A percentile compares a stretch with the other conserved stretches of the same genome.
These are phyloP conservation scores for Leptinotarsa tumamoca DNA, from an alignment of 2,888 invertebrate species.

Conservation along the genomic window DNA sequence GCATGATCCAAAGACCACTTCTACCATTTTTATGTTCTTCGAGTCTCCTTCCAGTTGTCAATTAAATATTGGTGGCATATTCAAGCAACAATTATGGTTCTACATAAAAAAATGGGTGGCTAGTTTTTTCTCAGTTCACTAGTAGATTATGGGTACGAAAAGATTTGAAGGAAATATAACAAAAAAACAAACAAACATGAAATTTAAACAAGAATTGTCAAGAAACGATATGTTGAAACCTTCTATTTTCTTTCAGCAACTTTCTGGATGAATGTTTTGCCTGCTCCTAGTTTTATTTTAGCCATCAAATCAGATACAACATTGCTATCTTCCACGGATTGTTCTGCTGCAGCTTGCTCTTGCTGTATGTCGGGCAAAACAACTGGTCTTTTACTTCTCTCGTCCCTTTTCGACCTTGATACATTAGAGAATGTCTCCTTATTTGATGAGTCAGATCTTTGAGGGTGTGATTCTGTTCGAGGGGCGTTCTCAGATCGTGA, in stretches of 20 bases:
- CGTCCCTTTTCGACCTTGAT: too few species aligned
- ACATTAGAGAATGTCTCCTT: too few species aligned
- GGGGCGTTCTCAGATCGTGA: neutral
- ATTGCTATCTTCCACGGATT: neutral
- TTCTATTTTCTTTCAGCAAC: neutral
- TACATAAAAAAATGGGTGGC: too few species aligned
- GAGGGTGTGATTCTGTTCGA: too few species aligned
- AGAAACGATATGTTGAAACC: neutral
- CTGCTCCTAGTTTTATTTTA: neutral
- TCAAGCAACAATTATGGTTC: too few species aligned
- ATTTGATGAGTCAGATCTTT: too few species aligned
- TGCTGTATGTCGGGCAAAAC: neutral
- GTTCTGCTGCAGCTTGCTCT: neutral
- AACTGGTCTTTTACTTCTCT: neutral
- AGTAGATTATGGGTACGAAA: too few species aligned
- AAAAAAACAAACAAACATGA: neutral
- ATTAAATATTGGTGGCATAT: too few species aligned
- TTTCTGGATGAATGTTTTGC: neutral
- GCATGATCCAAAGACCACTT: too few species aligned
- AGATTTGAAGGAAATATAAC: neutral
- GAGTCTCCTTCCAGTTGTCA: too few species aligned
- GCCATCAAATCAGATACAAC: constrained; percentile 3
- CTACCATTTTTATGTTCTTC: too few species aligned
- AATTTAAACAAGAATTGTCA: neutral
- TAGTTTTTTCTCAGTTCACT: too few species aligned